Evolutionary conservation across 2,888 invertebrate genomes (phyloP).

Genomic region (Dryobotodes eremita): DNA sequence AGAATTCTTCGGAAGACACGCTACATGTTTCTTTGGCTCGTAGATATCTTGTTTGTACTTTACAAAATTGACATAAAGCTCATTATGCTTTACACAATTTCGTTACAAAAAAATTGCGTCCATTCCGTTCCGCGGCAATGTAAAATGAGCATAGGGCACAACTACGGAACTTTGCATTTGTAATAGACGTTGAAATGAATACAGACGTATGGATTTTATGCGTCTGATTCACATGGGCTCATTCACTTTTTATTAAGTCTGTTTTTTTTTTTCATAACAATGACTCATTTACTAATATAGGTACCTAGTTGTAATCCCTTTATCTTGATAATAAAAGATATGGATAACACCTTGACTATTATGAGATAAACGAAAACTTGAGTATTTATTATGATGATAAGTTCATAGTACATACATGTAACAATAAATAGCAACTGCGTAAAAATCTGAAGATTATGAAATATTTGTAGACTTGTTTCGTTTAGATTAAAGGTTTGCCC

Average conservation of each 20-base stretch:
- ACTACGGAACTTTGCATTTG: background rate
- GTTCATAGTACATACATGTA: background rate
- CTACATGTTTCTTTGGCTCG: background rate
- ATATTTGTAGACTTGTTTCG: background rate
- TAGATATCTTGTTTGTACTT: background rate
- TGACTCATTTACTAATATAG: slow-evolving; percentile 15
- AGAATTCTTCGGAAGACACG: background rate
- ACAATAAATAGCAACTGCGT: background rate
- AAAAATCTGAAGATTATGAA: background rate
- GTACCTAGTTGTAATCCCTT: background rate
- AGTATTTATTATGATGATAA: slow-evolving; percentile 9
- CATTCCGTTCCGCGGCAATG: background rate
- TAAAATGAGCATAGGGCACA: background rate
- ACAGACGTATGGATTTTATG: background rate
- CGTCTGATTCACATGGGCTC: slow-evolving; percentile 8
- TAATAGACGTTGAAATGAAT: too few species aligned
- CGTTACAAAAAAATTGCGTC: background rate
- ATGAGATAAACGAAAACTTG: slow-evolving; percentile 11
- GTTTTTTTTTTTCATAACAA: slow-evolving; percentile 27
- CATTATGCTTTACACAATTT: background rate
- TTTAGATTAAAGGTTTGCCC: background rate
- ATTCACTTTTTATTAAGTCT: slow-evolving; percentile 8
- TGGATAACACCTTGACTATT: slow-evolving; percentile 11
- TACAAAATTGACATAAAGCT: background rate
- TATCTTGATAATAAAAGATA: slow-evolving; percentile 23